Conservation (phyloP, 2,797 vertebrate species). For the Aulostomus chinensis region DNA sequence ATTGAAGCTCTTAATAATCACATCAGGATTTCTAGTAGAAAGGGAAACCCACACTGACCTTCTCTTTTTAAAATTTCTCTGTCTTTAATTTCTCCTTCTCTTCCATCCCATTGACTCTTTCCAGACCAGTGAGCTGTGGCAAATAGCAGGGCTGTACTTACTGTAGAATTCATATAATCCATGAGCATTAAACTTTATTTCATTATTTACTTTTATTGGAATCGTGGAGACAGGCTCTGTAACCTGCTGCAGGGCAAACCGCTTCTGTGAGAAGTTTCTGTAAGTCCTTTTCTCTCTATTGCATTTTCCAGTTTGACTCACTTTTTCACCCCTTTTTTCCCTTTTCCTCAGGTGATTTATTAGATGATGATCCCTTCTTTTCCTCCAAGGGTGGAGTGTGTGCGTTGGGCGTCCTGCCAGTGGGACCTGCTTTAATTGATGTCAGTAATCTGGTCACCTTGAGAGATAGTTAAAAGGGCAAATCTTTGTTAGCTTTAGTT, state of each 20-base stretch:
- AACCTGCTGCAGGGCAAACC: slow-evolving; percentile 42
- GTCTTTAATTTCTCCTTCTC: slow-evolving; percentile 20
- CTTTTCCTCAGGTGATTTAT: slow-evolving; percentile 63
- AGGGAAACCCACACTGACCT: slow-evolving; percentile 9
- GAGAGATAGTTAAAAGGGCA: slow-evolving; percentile 77
- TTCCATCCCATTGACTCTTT: slow-evolving; percentile 41
- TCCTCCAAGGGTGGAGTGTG: slow-evolving; percentile 55
- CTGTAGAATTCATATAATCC: slow-evolving; percentile 39
- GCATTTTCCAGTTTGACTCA: slow-evolving; percentile 26
- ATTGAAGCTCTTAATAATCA: neutral
- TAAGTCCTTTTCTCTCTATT: slow-evolving; percentile 17
- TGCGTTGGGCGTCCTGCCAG: slow-evolving; percentile 69
- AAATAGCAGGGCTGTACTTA: slow-evolving; percentile 36
- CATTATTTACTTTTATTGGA: slow-evolving; percentile 51
- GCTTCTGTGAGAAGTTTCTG: slow-evolving; percentile 7
- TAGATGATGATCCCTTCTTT: slow-evolving; percentile 50
- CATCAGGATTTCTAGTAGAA: neutral
- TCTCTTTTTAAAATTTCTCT: slow-evolving; percentile 27
- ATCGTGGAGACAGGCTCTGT: slow-evolving; percentile 18
- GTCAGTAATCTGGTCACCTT: slow-evolving; percentile 81
- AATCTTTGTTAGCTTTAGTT: slow-evolving; percentile 77
- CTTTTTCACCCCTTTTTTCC: slow-evolving; percentile 20
- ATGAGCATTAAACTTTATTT: slow-evolving; percentile 47
- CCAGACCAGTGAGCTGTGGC: slow-evolving; percentile 38
- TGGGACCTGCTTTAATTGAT: slow-evolving; percentile 73